Conservation (phyloP, 2,797 vertebrate genomes). For the Dromococcyx pavoninus region DNA sequence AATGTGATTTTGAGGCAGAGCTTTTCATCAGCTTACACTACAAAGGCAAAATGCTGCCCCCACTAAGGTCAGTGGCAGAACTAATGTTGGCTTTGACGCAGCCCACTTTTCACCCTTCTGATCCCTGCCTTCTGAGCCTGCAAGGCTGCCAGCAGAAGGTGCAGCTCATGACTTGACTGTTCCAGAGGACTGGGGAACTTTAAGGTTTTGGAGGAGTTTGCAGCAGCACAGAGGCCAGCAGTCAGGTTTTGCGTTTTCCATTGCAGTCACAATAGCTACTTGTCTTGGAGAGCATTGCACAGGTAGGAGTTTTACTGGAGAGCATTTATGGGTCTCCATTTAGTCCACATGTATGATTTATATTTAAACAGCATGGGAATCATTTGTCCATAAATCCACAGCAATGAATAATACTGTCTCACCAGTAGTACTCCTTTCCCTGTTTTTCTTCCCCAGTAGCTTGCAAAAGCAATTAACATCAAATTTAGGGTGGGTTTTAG, state of each 20-base stretch:
- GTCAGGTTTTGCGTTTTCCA: background rate
- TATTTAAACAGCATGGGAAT: background rate
- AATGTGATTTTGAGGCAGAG: conserved; percentile 6
- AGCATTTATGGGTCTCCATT: background rate
- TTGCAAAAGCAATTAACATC: background rate
- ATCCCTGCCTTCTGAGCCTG: fast-evolving
- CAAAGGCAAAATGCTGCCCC: background rate
- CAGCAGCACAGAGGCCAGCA: fast-evolving
- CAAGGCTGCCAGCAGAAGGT: background rate
- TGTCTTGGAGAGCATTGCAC: background rate
- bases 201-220: background rate
- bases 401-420: background rate
- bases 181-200: background rate
- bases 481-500: background rate
- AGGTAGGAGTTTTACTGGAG: background rate
- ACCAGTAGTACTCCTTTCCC: background rate
- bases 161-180: background rate
- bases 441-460: background rate
- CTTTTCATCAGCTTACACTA: background rate
- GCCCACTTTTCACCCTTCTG: background rate
- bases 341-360: background rate
- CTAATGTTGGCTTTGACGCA: background rate
- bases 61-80: background rate
- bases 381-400: background rate
- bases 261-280: background rate